These are phyloP conservation scores for Planiliza haematocheilus DNA, from an alignment of 2,113 vertebrate species.

Conservation along the genomic window DNA sequence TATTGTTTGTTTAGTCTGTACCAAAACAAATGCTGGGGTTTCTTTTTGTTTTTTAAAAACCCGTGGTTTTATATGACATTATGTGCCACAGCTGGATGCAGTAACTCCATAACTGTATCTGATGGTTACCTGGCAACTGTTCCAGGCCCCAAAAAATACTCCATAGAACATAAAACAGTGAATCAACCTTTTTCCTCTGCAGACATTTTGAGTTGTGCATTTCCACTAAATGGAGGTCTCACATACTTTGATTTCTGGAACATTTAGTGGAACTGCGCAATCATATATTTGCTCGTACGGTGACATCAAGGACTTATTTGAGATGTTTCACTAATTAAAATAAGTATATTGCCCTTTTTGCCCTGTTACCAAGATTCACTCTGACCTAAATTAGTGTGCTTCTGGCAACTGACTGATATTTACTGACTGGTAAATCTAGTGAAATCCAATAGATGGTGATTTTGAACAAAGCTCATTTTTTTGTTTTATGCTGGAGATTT, in stretches of 20 bases:
- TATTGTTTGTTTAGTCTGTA: background rate
- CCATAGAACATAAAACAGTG: background rate
- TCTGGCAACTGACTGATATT: background rate
- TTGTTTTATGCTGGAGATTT: background rate
- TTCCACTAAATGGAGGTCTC: no score
- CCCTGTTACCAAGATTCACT: background rate
- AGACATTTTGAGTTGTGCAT: background rate
- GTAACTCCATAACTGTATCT: background rate
- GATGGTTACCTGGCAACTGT: background rate
- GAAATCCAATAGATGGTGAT: background rate
- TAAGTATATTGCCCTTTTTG: no score
- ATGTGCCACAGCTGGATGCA: background rate
- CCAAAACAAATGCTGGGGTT: background rate
- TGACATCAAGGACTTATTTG: no score
- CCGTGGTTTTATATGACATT: background rate
- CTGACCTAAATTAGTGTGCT: background rate
- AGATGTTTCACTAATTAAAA: no score
- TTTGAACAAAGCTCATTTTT: background rate
- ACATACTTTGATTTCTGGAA: no score
- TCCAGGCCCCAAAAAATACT: background rate
- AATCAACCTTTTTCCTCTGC: no score
- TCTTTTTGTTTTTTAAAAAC: background rate
- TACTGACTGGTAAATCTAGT: background rate
- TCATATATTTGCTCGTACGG: no score
- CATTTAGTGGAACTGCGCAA: no score